A percentile compares a stretch with the other conserved stretches of the same genome.
phyloP scores from a whole-genome alignment of 1,140 invertebrate genomes.

The Brevipalpus yothersi region DNA sequence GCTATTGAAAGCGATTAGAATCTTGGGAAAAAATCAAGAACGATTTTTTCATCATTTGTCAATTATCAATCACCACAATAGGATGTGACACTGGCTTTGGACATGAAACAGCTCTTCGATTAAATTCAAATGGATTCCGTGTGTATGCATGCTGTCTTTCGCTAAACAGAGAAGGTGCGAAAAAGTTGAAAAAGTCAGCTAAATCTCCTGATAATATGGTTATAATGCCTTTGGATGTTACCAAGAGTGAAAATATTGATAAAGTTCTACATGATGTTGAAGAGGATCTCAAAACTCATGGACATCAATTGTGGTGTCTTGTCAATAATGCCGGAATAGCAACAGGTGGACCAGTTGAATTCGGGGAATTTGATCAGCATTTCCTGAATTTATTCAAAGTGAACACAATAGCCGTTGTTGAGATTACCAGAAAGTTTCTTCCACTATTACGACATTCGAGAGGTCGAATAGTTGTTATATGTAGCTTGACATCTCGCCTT shows the following conservation, averaged over 20 bases:
- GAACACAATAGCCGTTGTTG: conserved; percentile 9
- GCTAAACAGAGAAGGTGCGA: conserved; percentile 13
- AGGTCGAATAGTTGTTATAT: conserved; percentile 11
- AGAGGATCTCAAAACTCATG: neutral
- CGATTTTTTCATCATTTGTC: too few relatives aligned
- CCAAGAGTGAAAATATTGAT: conserved; percentile 7
- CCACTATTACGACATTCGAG: conserved; percentile 9
- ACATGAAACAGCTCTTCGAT: conserved; percentile 18
- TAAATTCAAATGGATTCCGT: conserved; percentile 20
- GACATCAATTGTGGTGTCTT: neutral
- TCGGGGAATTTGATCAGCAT: conserved; percentile 2
- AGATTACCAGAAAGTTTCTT: conserved; percentile 8
- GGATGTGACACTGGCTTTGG: conserved; percentile 19
- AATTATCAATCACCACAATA: neutral
- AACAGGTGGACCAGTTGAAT: conserved; percentile 20
- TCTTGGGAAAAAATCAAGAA: too few relatives aligned
- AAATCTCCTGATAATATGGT: conserved; percentile 11
- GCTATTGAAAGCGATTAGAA: too few relatives aligned
- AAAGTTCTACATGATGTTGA: neutral
- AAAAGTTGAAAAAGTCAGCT: conserved; percentile 12
- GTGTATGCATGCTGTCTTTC: conserved; percentile 24
- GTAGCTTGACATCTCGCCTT: conserved; percentile 7
- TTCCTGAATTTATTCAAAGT: conserved; percentile 9
- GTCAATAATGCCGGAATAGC: conserved; percentile 13
- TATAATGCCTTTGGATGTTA: conserved; percentile 23